Percentiles rank a stretch among this genome's conserved stretches.
phyloP scores from a whole-genome alignment of 2,113 vertebrate genomes.

The Xenopus borealis region DNA sequence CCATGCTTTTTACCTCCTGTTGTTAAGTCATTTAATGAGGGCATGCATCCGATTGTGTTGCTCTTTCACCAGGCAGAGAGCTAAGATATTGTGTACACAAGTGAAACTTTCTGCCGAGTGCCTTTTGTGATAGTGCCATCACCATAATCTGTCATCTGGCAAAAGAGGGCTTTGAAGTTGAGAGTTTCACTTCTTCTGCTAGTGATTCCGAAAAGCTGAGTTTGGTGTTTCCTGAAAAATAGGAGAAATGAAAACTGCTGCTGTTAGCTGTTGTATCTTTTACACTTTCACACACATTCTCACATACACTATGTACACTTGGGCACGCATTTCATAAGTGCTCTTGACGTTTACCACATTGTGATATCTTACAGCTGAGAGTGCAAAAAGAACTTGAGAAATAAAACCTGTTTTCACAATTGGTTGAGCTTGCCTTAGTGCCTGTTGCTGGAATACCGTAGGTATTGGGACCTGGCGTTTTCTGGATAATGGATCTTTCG shows the following conservation, averaged over 20 bases:
- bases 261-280: constrained; percentile 23
- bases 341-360: too few species aligned
- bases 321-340: background rate
- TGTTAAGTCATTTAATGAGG: constrained; percentile 7
- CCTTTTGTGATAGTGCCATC: too few species aligned
- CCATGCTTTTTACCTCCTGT: constrained; percentile 1
- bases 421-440: too few species aligned
- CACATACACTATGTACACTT: background rate
- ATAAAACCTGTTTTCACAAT: too few species aligned
- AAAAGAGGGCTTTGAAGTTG: constrained; percentile 3
- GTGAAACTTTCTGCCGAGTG: background rate
- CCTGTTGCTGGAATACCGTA: too few species aligned
- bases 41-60: constrained; percentile 1
- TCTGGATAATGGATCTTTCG: too few species aligned
- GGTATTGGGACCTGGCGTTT: too few species aligned
- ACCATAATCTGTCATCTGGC: constrained; percentile 6
- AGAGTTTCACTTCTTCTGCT: constrained; percentile 36
- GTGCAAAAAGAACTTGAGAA: too few species aligned
- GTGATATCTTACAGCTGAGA: too few species aligned
- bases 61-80: background rate
- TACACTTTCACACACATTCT: background rate
- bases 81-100: background rate
- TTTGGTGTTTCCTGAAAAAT: constrained; percentile 41
- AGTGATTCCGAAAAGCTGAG: constrained; percentile 26
- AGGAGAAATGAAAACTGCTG: constrained; percentile 44